Evolutionary conservation across 1,140 invertebrate species (phyloP).

Genomic region (Drosophila truncata): DNA sequence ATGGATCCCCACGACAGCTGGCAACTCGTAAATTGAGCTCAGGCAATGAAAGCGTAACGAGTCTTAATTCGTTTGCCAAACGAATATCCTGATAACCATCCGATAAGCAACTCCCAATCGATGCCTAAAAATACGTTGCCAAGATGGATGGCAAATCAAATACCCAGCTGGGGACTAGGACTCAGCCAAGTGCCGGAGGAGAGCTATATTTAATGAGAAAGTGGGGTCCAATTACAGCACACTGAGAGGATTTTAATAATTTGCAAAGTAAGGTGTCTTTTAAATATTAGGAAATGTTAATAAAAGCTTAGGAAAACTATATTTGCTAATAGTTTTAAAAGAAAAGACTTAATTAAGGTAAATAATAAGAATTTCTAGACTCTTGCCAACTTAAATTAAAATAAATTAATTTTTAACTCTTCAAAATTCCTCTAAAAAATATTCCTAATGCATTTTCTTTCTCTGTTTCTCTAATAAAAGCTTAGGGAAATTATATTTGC

Average conservation of each 20-base stretch:
- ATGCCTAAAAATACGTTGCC: slow-evolving; percentile 28
- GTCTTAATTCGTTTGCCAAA: slow-evolving; percentile 76
- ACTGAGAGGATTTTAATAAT: background rate
- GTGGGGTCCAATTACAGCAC: too few relatives aligned
- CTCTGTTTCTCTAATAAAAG: background rate
- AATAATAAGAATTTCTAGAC: background rate
- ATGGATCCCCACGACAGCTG: slow-evolving; percentile 48
- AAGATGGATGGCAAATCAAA: slow-evolving; percentile 38
- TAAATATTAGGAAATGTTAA: too few relatives aligned
- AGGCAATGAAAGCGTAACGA: slow-evolving; percentile 77
- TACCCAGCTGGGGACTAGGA: slow-evolving; percentile 40
- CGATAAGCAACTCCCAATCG: slow-evolving; percentile 28
- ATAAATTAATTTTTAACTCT: background rate
- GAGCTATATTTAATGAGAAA: background rate
- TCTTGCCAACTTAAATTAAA: background rate
- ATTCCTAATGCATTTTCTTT: background rate
- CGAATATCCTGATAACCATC: slow-evolving; percentile 46
- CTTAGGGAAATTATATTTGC: background rate
- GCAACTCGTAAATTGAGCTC: slow-evolving; percentile 67
- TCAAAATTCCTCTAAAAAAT: background rate
- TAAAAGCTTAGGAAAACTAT: background rate
- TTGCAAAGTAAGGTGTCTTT: background rate
- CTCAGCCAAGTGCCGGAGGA: too few relatives aligned
- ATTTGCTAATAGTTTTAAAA: too few relatives aligned
- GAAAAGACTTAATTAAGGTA: background rate